A percentile compares a stretch with the other conserved stretches of the same genome.
These are phyloP conservation scores for Tipula lateralis DNA, from an alignment of 2,888 invertebrate genomes.

Conservation along the genomic window DNA sequence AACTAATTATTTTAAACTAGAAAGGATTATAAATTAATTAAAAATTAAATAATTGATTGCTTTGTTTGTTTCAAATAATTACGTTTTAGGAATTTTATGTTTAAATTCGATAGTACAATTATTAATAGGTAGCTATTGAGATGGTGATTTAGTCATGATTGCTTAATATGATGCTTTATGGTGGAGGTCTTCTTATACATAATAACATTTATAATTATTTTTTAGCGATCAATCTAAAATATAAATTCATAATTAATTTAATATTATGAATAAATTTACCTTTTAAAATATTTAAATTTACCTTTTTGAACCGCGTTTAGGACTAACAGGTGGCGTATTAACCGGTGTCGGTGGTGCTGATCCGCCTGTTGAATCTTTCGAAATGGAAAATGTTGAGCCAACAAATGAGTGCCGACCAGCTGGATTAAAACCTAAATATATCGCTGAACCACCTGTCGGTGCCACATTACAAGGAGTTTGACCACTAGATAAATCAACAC, in stretches of 20 bases:
- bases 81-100: background rate
- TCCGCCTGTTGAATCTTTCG: constrained; percentile 56
- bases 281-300: constrained; percentile 33
- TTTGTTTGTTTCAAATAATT: background rate
- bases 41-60: constrained; percentile 5
- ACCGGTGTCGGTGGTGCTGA: constrained; percentile 72
- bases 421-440: constrained; percentile 54
- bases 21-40: no score
- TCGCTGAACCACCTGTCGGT: constrained; percentile 56
- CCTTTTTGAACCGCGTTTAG: constrained; percentile 60
- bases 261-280: background rate
- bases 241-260: background rate
- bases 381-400: constrained; percentile 44
- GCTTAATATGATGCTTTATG: background rate
- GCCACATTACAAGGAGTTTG: background rate
- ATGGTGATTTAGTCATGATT: background rate
- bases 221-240: background rate
- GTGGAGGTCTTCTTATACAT: background rate
- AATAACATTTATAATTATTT: background rate
- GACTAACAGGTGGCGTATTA: constrained; percentile 70
- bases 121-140: background rate
- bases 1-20: background rate
- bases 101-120: background rate
- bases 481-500: constrained; percentile 58
- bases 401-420: constrained; percentile 40